These are phyloP conservation scores for Leptinotarsa haldemani DNA, from an alignment of 2,888 invertebrate genomes.

Conservation along the genomic window DNA sequence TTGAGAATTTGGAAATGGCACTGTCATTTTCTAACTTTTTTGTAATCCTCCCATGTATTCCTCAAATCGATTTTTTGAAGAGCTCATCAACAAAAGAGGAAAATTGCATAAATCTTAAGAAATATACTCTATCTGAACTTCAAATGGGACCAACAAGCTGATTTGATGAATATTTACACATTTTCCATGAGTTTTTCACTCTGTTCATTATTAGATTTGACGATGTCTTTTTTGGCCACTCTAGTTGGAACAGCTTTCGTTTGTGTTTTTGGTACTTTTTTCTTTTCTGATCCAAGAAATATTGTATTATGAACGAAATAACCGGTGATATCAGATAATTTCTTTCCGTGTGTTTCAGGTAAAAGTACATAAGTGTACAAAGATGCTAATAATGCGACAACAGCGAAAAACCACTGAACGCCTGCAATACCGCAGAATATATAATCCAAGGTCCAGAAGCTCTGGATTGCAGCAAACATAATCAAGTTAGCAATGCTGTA, in stretches of 20 bases:
- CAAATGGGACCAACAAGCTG: not conserved
- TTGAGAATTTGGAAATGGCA: no score
- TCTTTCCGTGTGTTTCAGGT: conserved; percentile 69
- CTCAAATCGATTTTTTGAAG: no score
- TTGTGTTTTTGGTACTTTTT: conserved; percentile 17
- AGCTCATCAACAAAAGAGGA: no score
- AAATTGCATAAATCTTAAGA: no score
- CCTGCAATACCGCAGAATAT: conserved; percentile 66
- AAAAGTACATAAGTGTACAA: conserved; percentile 66
- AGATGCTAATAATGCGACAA: conserved; percentile 63
- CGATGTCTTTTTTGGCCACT: conserved; percentile 49
- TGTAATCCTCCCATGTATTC: no score
- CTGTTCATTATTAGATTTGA: conserved; percentile 44
- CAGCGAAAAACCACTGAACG: conserved; percentile 71
- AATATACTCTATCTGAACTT: no score
- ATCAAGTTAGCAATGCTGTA: conserved; percentile 71
- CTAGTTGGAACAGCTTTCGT: conserved; percentile 34
- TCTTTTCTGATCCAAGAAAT: conserved; percentile 51
- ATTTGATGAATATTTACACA: conserved; percentile 24
- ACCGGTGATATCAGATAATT: conserved; percentile 67
- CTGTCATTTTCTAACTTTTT: no score
- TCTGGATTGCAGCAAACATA: conserved; percentile 71
- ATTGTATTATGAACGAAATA: conserved; percentile 65
- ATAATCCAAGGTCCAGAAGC: conserved; percentile 62
- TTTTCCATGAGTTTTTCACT: conserved; percentile 49